Base-by-base conservation (phyloP, 1,140 invertebrate species). In the Panagrolaimus sp. region DNA sequence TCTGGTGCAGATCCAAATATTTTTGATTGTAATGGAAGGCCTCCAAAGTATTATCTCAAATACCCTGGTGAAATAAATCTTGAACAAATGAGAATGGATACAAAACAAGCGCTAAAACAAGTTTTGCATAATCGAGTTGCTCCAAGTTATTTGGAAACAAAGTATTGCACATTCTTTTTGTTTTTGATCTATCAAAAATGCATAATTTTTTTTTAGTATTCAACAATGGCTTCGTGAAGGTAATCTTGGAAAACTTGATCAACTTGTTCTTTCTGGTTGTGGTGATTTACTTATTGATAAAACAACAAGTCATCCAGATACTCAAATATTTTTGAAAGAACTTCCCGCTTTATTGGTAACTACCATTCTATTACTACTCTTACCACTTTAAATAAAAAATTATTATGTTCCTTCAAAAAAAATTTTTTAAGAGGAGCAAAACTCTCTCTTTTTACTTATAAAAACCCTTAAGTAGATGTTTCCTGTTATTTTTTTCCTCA, bases 1-100 rank as follows among this genome's bases (percentile, higher is more conserved):
- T 85, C 92, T 62, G 92, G 92, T 48, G 90, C 90, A 15, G 91
- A 94, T 85, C 88, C 89, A 3, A 89, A 90, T 73, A 84, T 89
- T 55, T 87, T 89, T 77, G 93, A 95, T 84, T 90, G 91, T 77
- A 82, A 83, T 68, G 79, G 79, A 14, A 65, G 80, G 46, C 78
- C 80, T 17, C 69, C 79, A 17, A 81, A 81, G 63, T 81, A 83
- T 65, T 82, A 82, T 58, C 66, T 82, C 24, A 77, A 76, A 76
- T 80, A 83, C 67, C 76, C 80, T 12, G 81, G 81, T 26, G 80
- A 82, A 66, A 80, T 82, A 32, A 80, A 83, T 65, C 58, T 82
- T 46, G 73, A 75, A 43, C 63, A 73, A 67, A 79, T 82, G 81
- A 64, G 75, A 48, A 43, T 82, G 47, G 80, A 82, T 63, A 82